Conservation (phyloP, 2,797 vertebrate species). For the Kryptolebias ocellatus region DNA sequence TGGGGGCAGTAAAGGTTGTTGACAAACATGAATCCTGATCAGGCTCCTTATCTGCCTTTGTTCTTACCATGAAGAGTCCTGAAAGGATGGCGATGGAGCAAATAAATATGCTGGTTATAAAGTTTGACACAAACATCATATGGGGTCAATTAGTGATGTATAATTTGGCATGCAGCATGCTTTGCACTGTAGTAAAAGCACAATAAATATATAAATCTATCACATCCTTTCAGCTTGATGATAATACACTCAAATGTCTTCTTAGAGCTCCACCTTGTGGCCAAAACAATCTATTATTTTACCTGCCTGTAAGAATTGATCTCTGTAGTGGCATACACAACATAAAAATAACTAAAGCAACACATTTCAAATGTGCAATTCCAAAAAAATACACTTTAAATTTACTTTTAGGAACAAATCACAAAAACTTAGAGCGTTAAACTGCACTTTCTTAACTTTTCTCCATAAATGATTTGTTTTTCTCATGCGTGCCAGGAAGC, state of each 20-base stretch:
- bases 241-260: conserved; percentile 71
- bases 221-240: conserved; percentile 39
- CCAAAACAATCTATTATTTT: conserved; percentile 28
- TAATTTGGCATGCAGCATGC: conserved; percentile 35
- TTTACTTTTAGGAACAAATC: no score
- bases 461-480: conserved; percentile 13
- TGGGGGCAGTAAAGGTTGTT: conserved; percentile 75
- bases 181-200: conserved; percentile 38
- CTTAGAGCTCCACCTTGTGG: conserved; percentile 86
- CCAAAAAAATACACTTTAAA: no score
- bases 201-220: conserved; percentile 47
- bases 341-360: conserved; percentile 15
- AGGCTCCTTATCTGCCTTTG: conserved; percentile 64
- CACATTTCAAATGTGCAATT: not conserved
- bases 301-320: not conserved
- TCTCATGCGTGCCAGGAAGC: conserved; percentile 40
- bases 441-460: conserved; percentile 4
- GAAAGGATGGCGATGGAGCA: conserved; percentile 22
- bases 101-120: conserved; percentile 43
- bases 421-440: not conserved
- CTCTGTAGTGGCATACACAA: conserved; percentile 17
- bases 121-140: conserved; percentile 37
- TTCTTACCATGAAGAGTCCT: conserved; percentile 45
- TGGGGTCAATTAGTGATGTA: conserved; percentile 41
- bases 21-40: conserved; percentile 64